These are phyloP conservation scores for Drosophila nigromelanica DNA, from an alignment of 1,140 invertebrate genomes.

Conservation along the genomic window DNA sequence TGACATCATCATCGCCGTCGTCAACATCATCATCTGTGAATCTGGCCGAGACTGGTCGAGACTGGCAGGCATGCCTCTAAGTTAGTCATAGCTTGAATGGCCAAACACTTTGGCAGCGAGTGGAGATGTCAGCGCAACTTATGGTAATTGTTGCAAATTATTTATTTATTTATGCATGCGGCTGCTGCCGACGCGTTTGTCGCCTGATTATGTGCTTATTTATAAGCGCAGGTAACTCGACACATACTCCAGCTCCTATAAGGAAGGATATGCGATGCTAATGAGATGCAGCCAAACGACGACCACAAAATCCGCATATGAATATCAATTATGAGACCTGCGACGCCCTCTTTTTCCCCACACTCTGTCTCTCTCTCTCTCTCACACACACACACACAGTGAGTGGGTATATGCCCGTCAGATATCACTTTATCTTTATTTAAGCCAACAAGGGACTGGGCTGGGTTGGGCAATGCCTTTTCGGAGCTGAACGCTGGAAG, in stretches of 20 bases:
- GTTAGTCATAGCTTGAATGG: slow-evolving; percentile 64
- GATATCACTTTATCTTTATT: background rate
- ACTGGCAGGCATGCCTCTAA: slow-evolving; percentile 13
- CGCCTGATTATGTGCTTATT: slow-evolving; percentile 80
- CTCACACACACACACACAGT: background rate
- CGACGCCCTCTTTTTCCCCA: background rate
- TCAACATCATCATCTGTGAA: slow-evolving; percentile 12
- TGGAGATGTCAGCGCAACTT: slow-evolving; percentile 71
- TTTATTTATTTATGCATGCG: slow-evolving; percentile 77
- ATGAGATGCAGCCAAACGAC: slow-evolving; percentile 69
- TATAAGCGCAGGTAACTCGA: slow-evolving; percentile 58
- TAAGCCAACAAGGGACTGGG: background rate
- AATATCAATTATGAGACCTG: slow-evolving; percentile 66
- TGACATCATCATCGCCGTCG: slow-evolving; percentile 72
- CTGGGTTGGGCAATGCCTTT: background rate
- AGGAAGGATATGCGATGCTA: slow-evolving; percentile 61
- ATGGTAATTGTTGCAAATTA: slow-evolving; percentile 80
- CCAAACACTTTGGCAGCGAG: slow-evolving; percentile 25
- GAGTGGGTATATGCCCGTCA: slow-evolving; percentile 1
- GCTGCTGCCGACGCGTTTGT: slow-evolving; percentile 50
- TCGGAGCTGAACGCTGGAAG: too few relatives aligned
- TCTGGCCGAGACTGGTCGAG: background rate
- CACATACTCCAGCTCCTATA: slow-evolving; percentile 38
- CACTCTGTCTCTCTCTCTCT: background rate
- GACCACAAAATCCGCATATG: slow-evolving; percentile 61